Evolutionary conservation across 2,797 vertebrate species (phyloP).

Genomic region (Myotis myotis): DNA sequence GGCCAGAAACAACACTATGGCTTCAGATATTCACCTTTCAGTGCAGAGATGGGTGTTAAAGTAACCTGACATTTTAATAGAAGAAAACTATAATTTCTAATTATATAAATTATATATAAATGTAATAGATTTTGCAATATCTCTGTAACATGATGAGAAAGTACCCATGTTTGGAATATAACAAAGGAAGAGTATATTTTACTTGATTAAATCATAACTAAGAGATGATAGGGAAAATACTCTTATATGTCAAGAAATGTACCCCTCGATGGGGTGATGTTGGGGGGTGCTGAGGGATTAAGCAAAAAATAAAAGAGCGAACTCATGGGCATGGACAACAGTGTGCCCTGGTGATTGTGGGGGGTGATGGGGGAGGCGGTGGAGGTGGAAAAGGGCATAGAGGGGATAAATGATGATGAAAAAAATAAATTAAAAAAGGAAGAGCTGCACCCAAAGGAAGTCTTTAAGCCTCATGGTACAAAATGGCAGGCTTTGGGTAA

Average conservation of each 20-base stretch:
- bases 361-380: no score
- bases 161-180: neutral
- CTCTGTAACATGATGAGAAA: neutral
- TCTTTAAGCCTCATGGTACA: neutral
- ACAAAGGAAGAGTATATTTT: neutral
- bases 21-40: neutral
- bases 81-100: conserved; percentile 18
- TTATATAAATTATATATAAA: neutral
- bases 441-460: neutral
- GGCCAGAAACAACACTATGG: neutral
- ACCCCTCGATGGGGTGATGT: no score
- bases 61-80: neutral
- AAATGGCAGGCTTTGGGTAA: neutral
- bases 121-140: conserved; percentile 1
- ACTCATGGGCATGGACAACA: no score
- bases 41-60: neutral
- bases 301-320: no score
- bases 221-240: neutral
- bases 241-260: neutral
- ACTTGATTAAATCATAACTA: neutral
- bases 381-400: no score
- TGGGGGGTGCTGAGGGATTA: no score
- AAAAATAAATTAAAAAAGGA: neutral
- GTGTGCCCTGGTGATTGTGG: no score
- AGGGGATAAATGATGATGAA: no score